These are phyloP conservation scores for Pardalotus punctatus DNA, from an alignment of 2,113 vertebrate species.

Conservation along the genomic window DNA sequence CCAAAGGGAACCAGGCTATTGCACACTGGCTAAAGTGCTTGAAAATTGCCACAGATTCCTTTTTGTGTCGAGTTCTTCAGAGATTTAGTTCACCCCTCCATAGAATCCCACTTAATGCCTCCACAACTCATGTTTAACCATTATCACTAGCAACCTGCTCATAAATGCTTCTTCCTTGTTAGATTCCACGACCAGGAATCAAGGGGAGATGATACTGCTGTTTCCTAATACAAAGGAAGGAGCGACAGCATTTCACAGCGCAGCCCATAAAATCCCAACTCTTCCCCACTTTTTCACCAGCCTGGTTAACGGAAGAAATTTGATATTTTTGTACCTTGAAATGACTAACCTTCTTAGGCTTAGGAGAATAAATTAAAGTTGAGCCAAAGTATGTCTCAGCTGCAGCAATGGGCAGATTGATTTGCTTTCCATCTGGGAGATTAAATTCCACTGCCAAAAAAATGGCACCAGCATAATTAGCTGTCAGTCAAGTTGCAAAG, in stretches of 20 bases:
- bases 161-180: conserved; percentile 10
- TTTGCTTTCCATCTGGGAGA: conserved; percentile 93
- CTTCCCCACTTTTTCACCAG: conserved; percentile 50
- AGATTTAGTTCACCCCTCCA: conserved; percentile 40
- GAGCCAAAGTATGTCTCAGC: conserved; percentile 84
- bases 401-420: conserved; percentile 86
- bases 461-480: conserved; percentile 83
- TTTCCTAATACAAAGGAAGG: conserved; percentile 14
- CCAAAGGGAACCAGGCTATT: conserved; percentile 41
- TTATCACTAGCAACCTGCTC: conserved; percentile 30
- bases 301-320: conserved; percentile 76
- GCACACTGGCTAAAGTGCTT: conserved; percentile 38
- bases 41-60: conserved; percentile 65
- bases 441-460: conserved; percentile 82
- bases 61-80: conserved; percentile 19
- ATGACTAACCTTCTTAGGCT: conserved; percentile 80
- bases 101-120: conserved; percentile 57
- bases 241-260: not conserved
- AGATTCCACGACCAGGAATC: conserved; percentile 32
- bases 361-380: conserved; percentile 91
- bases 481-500: conserved; percentile 78
- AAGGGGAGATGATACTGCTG: conserved; percentile 36
- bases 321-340: conserved; percentile 83
- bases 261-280: conserved; percentile 47
- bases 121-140: conserved; percentile 72